Evolutionary conservation across 2,797 vertebrate genomes (phyloP), one percentile per base, ranked within the genome.

Genomic region (Poliocrania exsul): DNA sequence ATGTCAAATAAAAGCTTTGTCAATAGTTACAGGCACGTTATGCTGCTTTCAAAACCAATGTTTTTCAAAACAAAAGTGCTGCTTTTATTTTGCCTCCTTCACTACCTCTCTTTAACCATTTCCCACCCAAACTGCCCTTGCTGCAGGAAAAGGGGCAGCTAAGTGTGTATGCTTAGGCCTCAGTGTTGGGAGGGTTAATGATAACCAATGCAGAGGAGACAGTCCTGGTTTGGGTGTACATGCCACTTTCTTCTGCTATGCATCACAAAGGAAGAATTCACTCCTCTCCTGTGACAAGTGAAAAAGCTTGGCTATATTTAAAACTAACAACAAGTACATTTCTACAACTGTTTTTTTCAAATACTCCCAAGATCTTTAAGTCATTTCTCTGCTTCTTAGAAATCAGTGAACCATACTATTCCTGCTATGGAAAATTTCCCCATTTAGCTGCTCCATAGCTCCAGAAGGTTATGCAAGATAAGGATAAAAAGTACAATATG

Each of bases 11-110:
- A 94, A 89, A 87, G 62, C 89, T 95, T 67, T 93, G 94, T 93
- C 93, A 97, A 93, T 95, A 96, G 96, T 97, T 96, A 95, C 91
- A 37, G 69, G 44, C 64, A 93, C 2, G 1, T 75, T 78, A 81
- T 62, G 56, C 13, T 93, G 60, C 70, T 91, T 84, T 87, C 75
- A 77, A 72, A 94, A 91, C 28, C 46, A 82, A 9, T 74, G 69
- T 62, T 92, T 90, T 89, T 37, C 70, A 49, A 95, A 95, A 94
- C 69, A 92, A 47, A 89, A 72, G 57, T 2, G 6, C 80, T 86
- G 65, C 60, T 91, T 93, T 93, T 93, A n/a, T 71, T 92, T 88
- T 58, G 60, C 31, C 31, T 81, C 75, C 47, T 87, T 87, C 57
- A 44, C 38, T 51, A 56, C 65, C 23, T 62, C 21, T 33, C 44